Evolutionary conservation across 2,797 vertebrate genomes (phyloP), one percentile per base, ranked within the genome.

Genomic region (Helostoma temminkii): DNA sequence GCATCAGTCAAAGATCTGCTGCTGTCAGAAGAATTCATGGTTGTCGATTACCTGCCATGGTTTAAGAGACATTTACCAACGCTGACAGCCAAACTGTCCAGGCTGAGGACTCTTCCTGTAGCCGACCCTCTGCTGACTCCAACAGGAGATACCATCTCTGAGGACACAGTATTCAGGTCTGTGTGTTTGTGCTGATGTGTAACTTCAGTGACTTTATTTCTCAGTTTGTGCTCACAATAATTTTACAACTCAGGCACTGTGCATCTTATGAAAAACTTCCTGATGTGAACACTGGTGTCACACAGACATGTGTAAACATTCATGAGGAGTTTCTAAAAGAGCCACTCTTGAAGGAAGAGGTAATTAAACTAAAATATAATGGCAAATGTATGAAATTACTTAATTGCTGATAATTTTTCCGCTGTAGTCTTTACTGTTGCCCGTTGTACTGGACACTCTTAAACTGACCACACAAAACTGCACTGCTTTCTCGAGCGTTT

Each of bases 121-220:
- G 84, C 92, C 3, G 95, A 97, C 74, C 95, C 96, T 0, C 71
- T 96, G 81, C 83, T 88, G 75, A 93, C 87, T 74, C 90, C 86
- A 60, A 63, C 87, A 45, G 92, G 81, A 69, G 63, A 82, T 0
- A n/a, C 42, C 64, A 78, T 93, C 67, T 88, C 82, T 56, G 90
- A 94, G 78, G 84, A 93, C 26, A 18, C 60, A 1, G 49, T 94
- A 75, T 91, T 94, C 82, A 94, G 95, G 97, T 99, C 87, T 43
- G 42, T 43, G 42, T 45, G 9, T 15, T 49, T 26, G 39, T 34
- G 12, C 19, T 43, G 3, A 45, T 41, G 1, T 52, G 21, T 25
- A 14, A 24, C 5, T 16, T 41, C 21, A 16, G 9, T 15, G 11
- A 10, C 3, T 49, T 26, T 12, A 16, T 46, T 45, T 9, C n/a